Evolutionary conservation across 2,113 vertebrate species (phyloP), one percentile per base, ranked within the genome.

Genomic region (Rhabdomys dilectus): DNA sequence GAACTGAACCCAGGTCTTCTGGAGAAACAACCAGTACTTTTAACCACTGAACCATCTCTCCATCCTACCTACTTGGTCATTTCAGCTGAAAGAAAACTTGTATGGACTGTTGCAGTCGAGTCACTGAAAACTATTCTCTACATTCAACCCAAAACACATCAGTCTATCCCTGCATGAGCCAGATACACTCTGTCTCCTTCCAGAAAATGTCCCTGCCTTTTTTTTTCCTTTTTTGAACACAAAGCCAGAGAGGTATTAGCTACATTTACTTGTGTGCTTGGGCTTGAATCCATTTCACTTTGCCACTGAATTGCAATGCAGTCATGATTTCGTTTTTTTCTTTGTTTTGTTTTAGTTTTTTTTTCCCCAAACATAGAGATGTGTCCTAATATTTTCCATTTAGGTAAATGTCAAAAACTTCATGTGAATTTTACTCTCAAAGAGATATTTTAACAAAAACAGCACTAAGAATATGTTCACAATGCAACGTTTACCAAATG

Each of bases 381-480:
- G 10, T 26, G 39, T 82, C 7, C 24, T 36, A 15, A 10, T 56
- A n/a, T 12, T 51, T 92, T 68, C 73, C 17, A 68, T 64, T 91
- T 93, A 91, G 1, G 24, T 77, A 96, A 90, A 51, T 90, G 26
- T 75, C 26, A 89, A 88, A 89, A 89, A 91, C 76, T 89, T 19
- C 60, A 26, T 70, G 13, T 87, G 62, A 86, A 24, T 91, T 15
- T 90, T 95, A 5, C 29, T 95, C 31, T 45, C 9, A 1, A 86
- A 31, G 26, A 22, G 7, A 45, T 85, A 91, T 31, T 95, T 88
- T 77, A 94, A 29, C 60, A 88, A 94, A 84, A 88, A 85, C n/a
- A 89, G 87, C 94, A 88, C 66, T 76, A 45, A 81, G 42, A 34
- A 90, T 70, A 91, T 34, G 68, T 89, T 94, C 77, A 96, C 51